Evolutionary conservation across 2,888 invertebrate genomes (phyloP), one percentile per base, ranked within the genome.

Genomic region (Monochamus alternatus): DNA sequence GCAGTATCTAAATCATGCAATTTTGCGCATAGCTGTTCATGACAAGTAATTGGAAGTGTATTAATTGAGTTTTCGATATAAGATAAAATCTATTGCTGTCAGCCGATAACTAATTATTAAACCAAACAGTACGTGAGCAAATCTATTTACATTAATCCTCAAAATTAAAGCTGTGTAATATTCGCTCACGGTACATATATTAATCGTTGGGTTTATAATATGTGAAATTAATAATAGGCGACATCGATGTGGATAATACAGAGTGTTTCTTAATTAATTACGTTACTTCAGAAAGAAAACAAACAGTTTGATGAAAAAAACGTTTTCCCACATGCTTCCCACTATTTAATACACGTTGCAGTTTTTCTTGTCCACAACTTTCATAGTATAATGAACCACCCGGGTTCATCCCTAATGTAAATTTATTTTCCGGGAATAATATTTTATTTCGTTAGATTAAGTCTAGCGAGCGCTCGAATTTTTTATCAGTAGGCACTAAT

Each of bases 31-130:
- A 31, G 38, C 14, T 55, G n/a, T 67, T n/a, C 66, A 32, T 66
- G 12, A 12, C 30, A 12, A 38, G 55, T 52, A 67, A 67, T 67
- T 31, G 14, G 32, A 67, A 2, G 32, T 63, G 14, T 12, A 52
- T 67, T 67, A 52, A 55, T 51, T 52, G 66, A 67, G 66, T 55
- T 67, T 67, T 55, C 66, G 58, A 68, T 68, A 55, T 22, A 58
- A 68, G 68, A 68, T 68, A 68, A 68, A 68, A 68, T 68, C 68
- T 68, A 59, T 51, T 66, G 38, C 32, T 59, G 68, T 58, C 59
- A 68, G 68, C 44, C 5, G 68, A 59, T 67, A 68, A 32, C 59
- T 59, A 52, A 59, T 59, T 58, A 68, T 68, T 68, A 43, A 62
- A 51, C 52, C 12, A 65, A 65, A 30, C 43, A 7, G 44, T 22